Evolutionary conservation across 1,140 invertebrate genomes (phyloP).

Genomic region (Zeugodacus cucurbitae): DNA sequence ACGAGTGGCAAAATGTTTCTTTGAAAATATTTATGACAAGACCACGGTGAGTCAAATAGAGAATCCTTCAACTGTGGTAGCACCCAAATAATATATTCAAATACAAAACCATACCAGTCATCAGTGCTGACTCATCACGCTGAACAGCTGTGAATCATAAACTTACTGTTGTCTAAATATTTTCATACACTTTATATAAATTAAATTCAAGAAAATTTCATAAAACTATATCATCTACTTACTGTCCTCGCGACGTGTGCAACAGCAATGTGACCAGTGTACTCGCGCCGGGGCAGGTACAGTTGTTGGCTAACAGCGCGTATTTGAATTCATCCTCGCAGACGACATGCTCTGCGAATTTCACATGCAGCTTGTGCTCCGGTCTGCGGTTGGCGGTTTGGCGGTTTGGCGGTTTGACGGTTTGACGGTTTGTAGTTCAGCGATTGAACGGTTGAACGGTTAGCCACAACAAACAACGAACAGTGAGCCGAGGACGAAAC

Average conservation of each 20-base stretch:
- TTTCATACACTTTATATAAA: no score
- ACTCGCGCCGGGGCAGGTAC: constrained; percentile 95
- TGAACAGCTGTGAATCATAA: no score
- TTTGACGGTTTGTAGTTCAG: neutral
- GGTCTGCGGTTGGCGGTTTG: constrained; percentile 69
- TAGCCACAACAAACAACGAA: neutral
- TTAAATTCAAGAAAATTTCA: neutral
- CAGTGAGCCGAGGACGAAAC: neutral
- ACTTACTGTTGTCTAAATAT: no score
- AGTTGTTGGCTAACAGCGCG: constrained; percentile 96
- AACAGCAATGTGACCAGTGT: constrained; percentile 94
- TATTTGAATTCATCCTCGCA: constrained; percentile 99
- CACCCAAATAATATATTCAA: no score
- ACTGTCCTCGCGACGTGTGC: constrained; percentile 95
- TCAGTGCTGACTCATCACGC: no score
- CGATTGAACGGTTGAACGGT: neutral
- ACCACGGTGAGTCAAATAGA: no score
- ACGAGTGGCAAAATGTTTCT: no score
- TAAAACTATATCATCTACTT: constrained; percentile 49
- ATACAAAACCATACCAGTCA: no score
- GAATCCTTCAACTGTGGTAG: no score
- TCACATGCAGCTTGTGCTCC: constrained; percentile 98
- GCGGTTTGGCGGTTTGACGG: neutral
- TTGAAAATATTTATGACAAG: no score
- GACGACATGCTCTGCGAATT: constrained; percentile 97